A percentile compares a stretch with the other conserved stretches of the same genome.
These are phyloP conservation scores for Athene cunicularia DNA, from an alignment of 2,113 vertebrate genomes.

Conservation along the genomic window DNA sequence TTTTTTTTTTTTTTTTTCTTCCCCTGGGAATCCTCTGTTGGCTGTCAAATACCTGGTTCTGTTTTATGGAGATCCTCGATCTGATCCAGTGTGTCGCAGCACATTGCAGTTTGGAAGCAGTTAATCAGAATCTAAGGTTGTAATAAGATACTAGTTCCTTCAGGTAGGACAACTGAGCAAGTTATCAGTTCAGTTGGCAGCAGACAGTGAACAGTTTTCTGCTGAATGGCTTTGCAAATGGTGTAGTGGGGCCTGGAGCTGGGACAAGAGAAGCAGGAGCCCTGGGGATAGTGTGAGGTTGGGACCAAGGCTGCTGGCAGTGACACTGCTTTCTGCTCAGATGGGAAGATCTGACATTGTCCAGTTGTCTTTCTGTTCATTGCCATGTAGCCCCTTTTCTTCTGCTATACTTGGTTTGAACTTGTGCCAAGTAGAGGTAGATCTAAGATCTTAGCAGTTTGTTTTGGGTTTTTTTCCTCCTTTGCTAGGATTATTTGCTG, in stretches of 20 bases:
- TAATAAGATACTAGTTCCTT: background rate
- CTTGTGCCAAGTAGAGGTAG: background rate
- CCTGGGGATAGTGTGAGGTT: background rate
- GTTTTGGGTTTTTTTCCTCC: background rate
- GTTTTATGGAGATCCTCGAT: background rate
- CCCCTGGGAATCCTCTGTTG: background rate
- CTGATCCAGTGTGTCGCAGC: accelerated
- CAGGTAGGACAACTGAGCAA: accelerated
- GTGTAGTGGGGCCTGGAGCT: background rate
- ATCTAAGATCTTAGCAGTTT: background rate
- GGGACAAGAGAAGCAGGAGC: background rate
- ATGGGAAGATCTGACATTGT: background rate
- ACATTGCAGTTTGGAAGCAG: background rate
- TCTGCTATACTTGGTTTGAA: background rate
- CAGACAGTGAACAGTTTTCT: background rate
- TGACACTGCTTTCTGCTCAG: background rate
- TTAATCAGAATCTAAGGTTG: background rate
- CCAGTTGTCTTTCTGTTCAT: background rate
- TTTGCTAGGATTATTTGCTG: background rate
- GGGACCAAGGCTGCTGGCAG: background rate
- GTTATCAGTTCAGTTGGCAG: background rate
- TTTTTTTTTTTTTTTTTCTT: background rate
- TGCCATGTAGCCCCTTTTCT: background rate
- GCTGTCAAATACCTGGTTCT: background rate
- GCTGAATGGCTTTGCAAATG: background rate